Base-by-base conservation (phyloP, 2,888 invertebrate species). In the Agrochola lota region DNA sequence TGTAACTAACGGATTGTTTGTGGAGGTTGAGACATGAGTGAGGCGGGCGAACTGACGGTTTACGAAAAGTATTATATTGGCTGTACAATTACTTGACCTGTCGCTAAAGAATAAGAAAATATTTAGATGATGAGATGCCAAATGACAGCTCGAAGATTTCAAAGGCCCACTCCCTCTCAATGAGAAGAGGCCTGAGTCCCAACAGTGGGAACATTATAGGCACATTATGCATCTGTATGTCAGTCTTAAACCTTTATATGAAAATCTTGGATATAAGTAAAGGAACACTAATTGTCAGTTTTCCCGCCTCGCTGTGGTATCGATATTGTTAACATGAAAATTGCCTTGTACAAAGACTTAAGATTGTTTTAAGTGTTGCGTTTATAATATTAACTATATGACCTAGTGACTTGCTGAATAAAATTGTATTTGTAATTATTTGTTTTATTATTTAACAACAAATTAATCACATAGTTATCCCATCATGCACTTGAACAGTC, bases 271-370 rank as follows among this genome's bases (percentile, higher is more conserved):
- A 52, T 40, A n/a, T 52, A 26, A 23, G 0, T 35, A 46, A 26
- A 26, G 7, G 26, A n/a, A 15, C 9, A 9, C 30, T 77, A 20
- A 69, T 20, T n/a, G 79, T 87, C 81, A 82, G 84, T 85, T 74
- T 46, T 66, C 43, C 40, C 63, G 17, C 30, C 83, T 77, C 71
- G 71, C 35, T 77, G 81, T 74, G 73, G 76, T 80, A 80, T 85
- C 70, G 86, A 87, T 90, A 86, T 89, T 87, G 90, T 91, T 88
- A 90, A 91, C 90, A 91, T 89, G 89, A 85, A 93, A 93, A 94
- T 94, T 94, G 95, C 95, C 94, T 95, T 95, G 94, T 95, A 95
- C 93, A 95, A 95, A 95, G 95, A 95, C 94, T 95, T 91, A 84
- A 89, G 90, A 91, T 93, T 93, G 92, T 93, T 92, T 93, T 93